These are phyloP conservation scores for Ceyx erithaca DNA, from an alignment of 2,797 vertebrate genomes.

Conservation along the genomic window DNA sequence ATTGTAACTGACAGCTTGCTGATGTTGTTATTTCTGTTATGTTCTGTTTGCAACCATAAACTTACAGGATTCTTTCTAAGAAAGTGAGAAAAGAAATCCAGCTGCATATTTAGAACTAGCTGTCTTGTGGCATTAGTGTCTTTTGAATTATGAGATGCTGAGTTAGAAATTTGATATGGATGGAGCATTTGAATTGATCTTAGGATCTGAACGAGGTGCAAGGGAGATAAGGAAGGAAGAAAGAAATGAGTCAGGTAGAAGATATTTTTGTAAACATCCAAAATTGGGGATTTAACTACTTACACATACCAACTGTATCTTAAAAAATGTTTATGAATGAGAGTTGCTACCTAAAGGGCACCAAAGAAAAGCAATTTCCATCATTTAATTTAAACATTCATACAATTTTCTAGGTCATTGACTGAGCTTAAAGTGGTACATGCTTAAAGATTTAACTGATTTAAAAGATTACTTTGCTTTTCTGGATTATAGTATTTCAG, in stretches of 20 bases:
- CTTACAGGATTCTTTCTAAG: not conserved
- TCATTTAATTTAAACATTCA: slow-evolving; percentile 27
- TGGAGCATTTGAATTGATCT: not conserved
- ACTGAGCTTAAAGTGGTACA: slow-evolving; percentile 52
- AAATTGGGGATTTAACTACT: not conserved
- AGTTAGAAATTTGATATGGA: not conserved
- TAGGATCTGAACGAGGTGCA: not conserved
- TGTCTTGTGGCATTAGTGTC: not conserved
- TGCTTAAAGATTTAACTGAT: slow-evolving; percentile 67
- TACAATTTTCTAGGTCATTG: slow-evolving; percentile 65
- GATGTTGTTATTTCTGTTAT: slow-evolving; percentile 34
- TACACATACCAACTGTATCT: not conserved
- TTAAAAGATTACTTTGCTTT: slow-evolving; percentile 63
- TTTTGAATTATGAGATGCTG: not conserved
- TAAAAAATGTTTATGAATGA: slow-evolving; percentile 2
- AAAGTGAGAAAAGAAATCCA: not conserved
- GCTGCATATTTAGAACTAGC: not conserved
- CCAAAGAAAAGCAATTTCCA: slow-evolving; percentile 20
- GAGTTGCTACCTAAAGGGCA: not conserved
- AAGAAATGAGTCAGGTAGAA: not conserved
- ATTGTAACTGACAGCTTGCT: slow-evolving; percentile 43
- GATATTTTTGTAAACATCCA: not conserved
- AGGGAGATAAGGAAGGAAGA: not conserved
- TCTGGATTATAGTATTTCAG: slow-evolving; percentile 55
- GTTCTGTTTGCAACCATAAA: slow-evolving; percentile 25